Conservation (phyloP, 1,140 invertebrate genomes). For the Adoxophyes honmai region DNA sequence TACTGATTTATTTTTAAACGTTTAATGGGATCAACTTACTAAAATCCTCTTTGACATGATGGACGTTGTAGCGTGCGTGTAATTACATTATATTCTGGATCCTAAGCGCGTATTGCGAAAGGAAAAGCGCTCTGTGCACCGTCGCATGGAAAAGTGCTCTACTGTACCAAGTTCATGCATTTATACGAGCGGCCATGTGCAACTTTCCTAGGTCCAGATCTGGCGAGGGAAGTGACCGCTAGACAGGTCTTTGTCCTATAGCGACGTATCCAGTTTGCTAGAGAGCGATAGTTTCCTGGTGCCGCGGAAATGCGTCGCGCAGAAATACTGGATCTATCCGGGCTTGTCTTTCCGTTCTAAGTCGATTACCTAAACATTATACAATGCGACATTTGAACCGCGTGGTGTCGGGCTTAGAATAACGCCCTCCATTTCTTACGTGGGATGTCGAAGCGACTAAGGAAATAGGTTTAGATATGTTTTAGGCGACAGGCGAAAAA, state of each 20-base stretch:
- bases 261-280: constrained; percentile 58
- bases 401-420: too few species aligned
- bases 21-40: constrained; percentile 41
- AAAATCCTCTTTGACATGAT: constrained; percentile 56
- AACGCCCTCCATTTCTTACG: too few species aligned
- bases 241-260: constrained; percentile 70
- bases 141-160: constrained; percentile 61
- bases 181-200: constrained; percentile 59
- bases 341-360: too few species aligned
- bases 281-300: constrained; percentile 44
- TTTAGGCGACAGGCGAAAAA: too few species aligned
- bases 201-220: constrained; percentile 59
- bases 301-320: not conserved
- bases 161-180: constrained; percentile 69
- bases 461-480: too few species aligned
- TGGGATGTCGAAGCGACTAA: too few species aligned
- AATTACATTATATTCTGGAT: constrained; percentile 49
- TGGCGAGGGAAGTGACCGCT: constrained; percentile 63
- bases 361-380: too few species aligned
- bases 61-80: constrained; percentile 11
- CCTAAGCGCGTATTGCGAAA: constrained; percentile 40
- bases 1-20: constrained; percentile 15
- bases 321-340: too few species aligned
- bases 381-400: too few species aligned
- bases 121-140: constrained; percentile 58